Conservation (phyloP, 2,113 vertebrate genomes). For the Microtus pennsylvanicus region DNA sequence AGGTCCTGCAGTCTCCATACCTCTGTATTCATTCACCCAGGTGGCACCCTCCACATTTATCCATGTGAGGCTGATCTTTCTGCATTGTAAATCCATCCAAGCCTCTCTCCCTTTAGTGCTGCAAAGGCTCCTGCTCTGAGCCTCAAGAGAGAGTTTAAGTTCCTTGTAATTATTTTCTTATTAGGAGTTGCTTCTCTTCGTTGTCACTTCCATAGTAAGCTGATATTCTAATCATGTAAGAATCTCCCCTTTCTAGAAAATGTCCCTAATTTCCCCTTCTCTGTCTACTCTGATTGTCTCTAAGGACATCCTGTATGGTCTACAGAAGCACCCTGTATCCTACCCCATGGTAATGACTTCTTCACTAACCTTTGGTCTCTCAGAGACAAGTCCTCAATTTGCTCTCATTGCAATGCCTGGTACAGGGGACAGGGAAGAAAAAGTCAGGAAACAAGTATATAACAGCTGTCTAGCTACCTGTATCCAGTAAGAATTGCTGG, state of each 20-base stretch:
- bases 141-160: conserved; percentile 34
- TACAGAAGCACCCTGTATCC: not conserved
- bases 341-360: not conserved
- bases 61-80: not conserved
- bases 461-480: not conserved
- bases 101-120: not conserved
- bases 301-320: too few relatives aligned
- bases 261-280: not conserved
- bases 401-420: not conserved
- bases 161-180: conserved; percentile 40
- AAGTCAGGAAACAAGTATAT: not conserved
- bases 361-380: not conserved
- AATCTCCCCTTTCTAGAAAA: not conserved
- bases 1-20: not conserved
- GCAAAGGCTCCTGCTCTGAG: not conserved
- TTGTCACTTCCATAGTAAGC: not conserved
- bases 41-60: not conserved
- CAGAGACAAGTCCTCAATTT: not conserved
- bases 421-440: not conserved
- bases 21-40: not conserved
- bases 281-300: not conserved
- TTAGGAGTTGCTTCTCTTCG: not conserved
- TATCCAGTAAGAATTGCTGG: not conserved
- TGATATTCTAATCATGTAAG: conserved; percentile 26
- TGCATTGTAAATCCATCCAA: not conserved